phyloP scores from a whole-genome alignment of 2,888 invertebrate genomes.

The Apocheima hispidaria region DNA sequence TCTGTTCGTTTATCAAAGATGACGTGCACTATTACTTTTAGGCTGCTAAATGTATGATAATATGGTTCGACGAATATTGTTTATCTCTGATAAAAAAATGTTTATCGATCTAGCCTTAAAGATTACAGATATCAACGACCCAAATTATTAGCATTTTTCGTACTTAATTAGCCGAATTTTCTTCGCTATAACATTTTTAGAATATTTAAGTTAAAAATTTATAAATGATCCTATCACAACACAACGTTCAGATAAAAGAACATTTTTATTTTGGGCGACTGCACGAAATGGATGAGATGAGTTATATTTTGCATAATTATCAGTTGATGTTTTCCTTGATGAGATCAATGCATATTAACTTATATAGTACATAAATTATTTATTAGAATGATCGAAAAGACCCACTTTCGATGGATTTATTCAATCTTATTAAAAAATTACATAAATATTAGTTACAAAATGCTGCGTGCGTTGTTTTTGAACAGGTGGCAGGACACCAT shows the following conservation, averaged over 20 bases:
- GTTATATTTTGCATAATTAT: neutral
- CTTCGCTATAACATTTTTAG: neutral
- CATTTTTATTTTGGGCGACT: neutral
- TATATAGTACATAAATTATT: too few relatives aligned
- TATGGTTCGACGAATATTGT: conserved; percentile 6
- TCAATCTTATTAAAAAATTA: too few relatives aligned
- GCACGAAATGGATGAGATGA: neutral
- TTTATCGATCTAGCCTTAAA: conserved; percentile 17
- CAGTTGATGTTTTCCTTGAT: too few relatives aligned
- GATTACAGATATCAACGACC: conserved; percentile 1
- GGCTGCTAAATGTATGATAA: conserved; percentile 9
- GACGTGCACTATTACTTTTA: conserved; percentile 32
- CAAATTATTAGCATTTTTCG: neutral
- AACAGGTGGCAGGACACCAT: too few relatives aligned
- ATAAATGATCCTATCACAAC: too few relatives aligned
- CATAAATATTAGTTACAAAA: too few relatives aligned
- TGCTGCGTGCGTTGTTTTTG: too few relatives aligned
- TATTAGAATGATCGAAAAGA: too few relatives aligned
- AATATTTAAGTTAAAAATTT: too few relatives aligned
- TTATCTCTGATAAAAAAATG: conserved; percentile 19
- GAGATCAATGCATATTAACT: too few relatives aligned
- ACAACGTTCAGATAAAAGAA: neutral
- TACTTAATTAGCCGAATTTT: neutral
- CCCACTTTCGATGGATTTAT: too few relatives aligned
- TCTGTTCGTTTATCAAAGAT: conserved; percentile 20